Evolutionary conservation across 2,113 vertebrate species (phyloP), one percentile per base, ranked within the genome.

Genomic region (Sclerurus mexicanus): DNA sequence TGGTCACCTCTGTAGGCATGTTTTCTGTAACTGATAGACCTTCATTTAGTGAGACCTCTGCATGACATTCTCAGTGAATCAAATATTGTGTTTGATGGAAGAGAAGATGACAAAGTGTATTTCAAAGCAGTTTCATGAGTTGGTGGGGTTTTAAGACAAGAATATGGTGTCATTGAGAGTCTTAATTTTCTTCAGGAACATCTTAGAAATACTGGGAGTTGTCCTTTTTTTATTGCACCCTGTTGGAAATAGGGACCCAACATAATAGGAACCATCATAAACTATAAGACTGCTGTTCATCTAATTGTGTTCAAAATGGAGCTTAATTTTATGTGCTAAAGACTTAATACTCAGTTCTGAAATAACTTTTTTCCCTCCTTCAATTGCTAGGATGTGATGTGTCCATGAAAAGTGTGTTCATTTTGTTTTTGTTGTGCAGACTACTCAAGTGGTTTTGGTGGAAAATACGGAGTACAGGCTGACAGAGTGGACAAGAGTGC

Each of bases 401-500:
- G 59, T 81, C 56, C 22, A 60, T 67, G 55, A 55, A 71, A 91
- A 94, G 39, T 60, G 71, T 20, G 31, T 71, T 87, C 8, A 35
- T 47, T 69, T 83, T 27, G 28, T 50, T 89, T 92, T 77, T 42
- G 15, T 55, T 74, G 53, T 80, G 46, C 96, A 99, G 99, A 99
- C 96, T 99, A 99, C 52, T 94, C 98, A 4, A 99, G 99, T 27
- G 99, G 99, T 53, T 99, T 99, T 17, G 99, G 99, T 2, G 99
- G 99, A 16, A 99, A 99, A 90, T 99, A 98, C 0, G 98, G 99
- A 1, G 98, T 99, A 10, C 99, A 99, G 97, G 98, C 98, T 0
- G 99, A 99, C 98, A 99, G 99, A 10, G 99, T 99, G 97, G 99
- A 99, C 98, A 99, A 99, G 98, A 99, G 99, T 9, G 99, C 99